Evolutionary conservation across 2,797 vertebrate genomes (phyloP), one percentile per base, ranked within the genome.

Genomic region (Hippoglossus hippoglossus): DNA sequence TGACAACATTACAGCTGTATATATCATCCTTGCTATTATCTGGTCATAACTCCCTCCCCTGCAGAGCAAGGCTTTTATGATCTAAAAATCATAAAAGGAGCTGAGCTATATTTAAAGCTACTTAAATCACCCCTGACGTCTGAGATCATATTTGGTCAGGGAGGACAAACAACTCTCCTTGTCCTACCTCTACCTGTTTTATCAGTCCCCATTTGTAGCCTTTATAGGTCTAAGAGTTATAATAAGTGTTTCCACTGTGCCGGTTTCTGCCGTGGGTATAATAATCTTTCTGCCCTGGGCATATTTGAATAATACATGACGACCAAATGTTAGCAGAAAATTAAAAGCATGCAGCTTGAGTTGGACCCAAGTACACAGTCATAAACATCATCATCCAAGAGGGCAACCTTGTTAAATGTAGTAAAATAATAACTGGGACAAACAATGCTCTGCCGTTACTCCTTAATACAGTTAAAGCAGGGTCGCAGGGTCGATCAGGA

Each of bases 361-460:
- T 57, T 76, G 76, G 66, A 77, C 74, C 60, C 61, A 77, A 75
- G 84, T 63, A 75, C 21, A 58, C 31, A 67, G 79, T 70, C 79
- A 81, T 90, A 90, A 91, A 92, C 85, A 85, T 64, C 65, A 62
- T 63, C 73, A 60, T 64, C 82, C 81, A 78, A 63, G 77, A 82
- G 79, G 77, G 73, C 72, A 84, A 75, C 50, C 55, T 83, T 61
- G 63, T 79, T 85, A 62, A 80, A 81, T 83, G 74, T 67, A 80
- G 58, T 70, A 65, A 61, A 75, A 84, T 82, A 86, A 87, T 80
- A 80, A 85, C 73, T 73, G 75, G 67, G 74, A 80, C 77, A 83
- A 90, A 89, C 84, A 90, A 86, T 74, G 77, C 60, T 72, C 39
- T 73, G 60, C 55, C 68, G 80, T 84, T 79, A 63, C 66, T 79